Percentiles rank a stretch among this genome's conserved stretches.
Evolutionary conservation across 2,113 vertebrate genomes (phyloP).

Genomic region (Cyanistes caeruleus): DNA sequence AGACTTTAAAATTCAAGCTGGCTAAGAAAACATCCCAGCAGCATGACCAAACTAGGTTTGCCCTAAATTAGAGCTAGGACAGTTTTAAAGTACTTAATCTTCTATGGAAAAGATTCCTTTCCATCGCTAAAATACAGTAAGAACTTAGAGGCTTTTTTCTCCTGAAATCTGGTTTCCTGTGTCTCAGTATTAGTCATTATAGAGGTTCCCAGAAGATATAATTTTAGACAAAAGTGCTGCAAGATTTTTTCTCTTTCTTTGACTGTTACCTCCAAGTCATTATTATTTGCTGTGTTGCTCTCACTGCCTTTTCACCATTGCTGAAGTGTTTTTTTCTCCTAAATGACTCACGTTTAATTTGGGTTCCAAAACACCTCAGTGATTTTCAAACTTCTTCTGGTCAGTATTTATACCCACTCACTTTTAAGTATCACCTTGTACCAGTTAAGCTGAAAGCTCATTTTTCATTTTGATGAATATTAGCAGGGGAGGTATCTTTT

Average conservation of each 20-base stretch:
- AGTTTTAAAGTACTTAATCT: not conserved
- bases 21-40: not conserved
- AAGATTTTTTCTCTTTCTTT: not conserved
- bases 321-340: not conserved
- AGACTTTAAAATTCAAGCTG: not conserved
- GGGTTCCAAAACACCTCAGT: not conserved
- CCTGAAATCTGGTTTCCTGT: not conserved
- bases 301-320: not conserved
- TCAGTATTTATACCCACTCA: not conserved
- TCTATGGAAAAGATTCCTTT: not conserved
- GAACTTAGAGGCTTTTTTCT: not conserved
- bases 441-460: not conserved
- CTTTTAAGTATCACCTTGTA: not conserved
- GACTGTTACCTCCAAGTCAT: not conserved
- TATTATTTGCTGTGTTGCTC: not conserved
- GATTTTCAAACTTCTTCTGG: not conserved
- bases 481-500: not conserved
- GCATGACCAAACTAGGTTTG: not conserved
- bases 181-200: not conserved
- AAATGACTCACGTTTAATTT: not conserved
- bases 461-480: not conserved
- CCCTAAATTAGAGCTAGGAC: not conserved
- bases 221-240: not conserved
- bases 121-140: not conserved
- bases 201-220: not conserved